Evolutionary conservation across 2,113 vertebrate genomes (phyloP).

Genomic region (Opisthocomus hoazin): DNA sequence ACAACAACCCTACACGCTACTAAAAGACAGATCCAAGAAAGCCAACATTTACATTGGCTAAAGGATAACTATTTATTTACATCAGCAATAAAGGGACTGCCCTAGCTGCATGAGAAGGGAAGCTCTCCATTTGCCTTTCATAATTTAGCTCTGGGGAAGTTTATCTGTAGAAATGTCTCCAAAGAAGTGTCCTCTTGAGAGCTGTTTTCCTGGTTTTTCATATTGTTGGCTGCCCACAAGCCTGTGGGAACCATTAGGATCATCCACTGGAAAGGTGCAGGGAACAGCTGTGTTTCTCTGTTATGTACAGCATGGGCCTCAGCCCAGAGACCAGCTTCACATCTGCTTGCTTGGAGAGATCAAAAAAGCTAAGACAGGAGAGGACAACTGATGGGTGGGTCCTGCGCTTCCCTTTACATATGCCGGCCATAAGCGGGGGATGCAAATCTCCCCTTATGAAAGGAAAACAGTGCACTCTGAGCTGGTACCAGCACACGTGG

Average conservation of each 20-base stretch:
- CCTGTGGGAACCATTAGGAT: slow-evolving; percentile 14
- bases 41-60: neutral
- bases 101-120: neutral
- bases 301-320: neutral
- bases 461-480: neutral
- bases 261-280: neutral
- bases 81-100: neutral
- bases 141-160: neutral
- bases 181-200: neutral
- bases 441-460: neutral
- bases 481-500: neutral
- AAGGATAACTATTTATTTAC: neutral
- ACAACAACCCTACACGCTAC: neutral
- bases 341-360: slow-evolving; percentile 22
- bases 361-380: neutral
- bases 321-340: neutral
- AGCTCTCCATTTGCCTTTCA: neutral
- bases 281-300: slow-evolving; percentile 23
- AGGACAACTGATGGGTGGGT: neutral
- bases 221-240: slow-evolving; percentile 12
- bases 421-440: neutral
- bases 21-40: neutral
- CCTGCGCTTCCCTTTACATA: slow-evolving; percentile 3
- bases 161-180: slow-evolving; percentile 21
- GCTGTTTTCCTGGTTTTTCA: neutral